Evolutionary conservation across 2,113 vertebrate species (phyloP).

Genomic region (Pampusana beccarii): DNA sequence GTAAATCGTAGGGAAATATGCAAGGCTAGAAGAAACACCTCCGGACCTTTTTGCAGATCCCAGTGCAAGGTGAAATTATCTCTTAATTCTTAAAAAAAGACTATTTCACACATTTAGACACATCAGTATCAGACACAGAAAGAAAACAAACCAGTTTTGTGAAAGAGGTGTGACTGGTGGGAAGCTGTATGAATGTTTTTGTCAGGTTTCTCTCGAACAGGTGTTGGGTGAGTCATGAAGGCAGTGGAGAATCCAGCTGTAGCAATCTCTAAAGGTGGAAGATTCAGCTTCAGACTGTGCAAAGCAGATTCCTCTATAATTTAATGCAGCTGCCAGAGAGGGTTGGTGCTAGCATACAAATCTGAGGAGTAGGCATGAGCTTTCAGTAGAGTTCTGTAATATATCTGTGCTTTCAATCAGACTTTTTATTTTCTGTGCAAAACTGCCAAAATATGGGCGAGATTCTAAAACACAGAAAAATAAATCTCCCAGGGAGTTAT

Average conservation of each 20-base stretch:
- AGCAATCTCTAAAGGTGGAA: background rate
- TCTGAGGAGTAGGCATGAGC: background rate
- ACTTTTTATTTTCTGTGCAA: constrained; percentile 30
- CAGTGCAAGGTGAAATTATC: background rate
- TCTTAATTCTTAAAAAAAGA: background rate
- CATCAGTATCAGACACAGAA: background rate
- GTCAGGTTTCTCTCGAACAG: background rate
- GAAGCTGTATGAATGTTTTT: background rate
- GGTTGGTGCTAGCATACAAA: background rate
- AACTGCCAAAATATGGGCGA: background rate
- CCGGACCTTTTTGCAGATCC: background rate
- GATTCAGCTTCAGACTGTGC: accelerated
- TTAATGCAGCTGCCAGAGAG: background rate
- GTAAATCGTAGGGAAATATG: accelerated
- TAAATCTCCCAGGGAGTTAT: constrained; percentile 13
- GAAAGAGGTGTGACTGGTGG: accelerated
- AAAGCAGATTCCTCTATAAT: background rate
- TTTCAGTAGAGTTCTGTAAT: background rate
- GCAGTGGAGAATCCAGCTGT: accelerated
- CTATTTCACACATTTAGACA: accelerated
- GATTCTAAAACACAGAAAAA: constrained; percentile 40
- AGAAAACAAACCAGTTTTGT: background rate
- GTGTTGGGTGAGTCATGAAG: background rate
- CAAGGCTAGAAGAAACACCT: background rate
- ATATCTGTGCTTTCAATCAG: constrained; percentile 6